Conservation (phyloP, 1,140 invertebrate species). For the Drosophila arizonae region DNA sequence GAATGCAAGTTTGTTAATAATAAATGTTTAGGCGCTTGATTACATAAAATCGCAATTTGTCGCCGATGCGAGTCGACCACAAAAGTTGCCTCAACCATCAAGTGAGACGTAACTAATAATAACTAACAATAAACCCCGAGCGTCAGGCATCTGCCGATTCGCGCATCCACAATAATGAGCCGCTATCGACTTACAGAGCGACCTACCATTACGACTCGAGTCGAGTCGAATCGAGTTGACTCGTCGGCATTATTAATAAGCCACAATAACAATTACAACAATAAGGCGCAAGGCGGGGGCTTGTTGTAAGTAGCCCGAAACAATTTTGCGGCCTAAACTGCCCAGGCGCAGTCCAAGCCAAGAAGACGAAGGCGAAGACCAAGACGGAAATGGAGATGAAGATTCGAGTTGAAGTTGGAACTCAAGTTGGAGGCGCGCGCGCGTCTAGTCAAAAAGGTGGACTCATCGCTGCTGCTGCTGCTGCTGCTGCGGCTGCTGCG, state of each 20-base stretch:
- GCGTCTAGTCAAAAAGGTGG: slow-evolving; percentile 27
- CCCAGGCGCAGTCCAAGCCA: slow-evolving; percentile 23
- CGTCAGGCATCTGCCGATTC: not conserved
- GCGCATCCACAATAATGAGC: slow-evolving; percentile 40
- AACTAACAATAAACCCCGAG: slow-evolving; percentile 28
- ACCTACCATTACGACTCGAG: slow-evolving; percentile 14
- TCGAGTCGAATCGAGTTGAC: not conserved
- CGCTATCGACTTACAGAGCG: slow-evolving; percentile 47
- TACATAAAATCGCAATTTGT: slow-evolving; percentile 58
- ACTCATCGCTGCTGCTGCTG: not conserved
- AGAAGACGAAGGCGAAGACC: slow-evolving; percentile 5
- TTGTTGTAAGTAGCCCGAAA: slow-evolving; percentile 56
- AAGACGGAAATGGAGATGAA: slow-evolving; percentile 9
- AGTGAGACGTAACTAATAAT: slow-evolving; percentile 52
- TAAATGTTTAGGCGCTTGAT: slow-evolving; percentile 58
- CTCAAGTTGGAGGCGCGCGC: slow-evolving; percentile 52
- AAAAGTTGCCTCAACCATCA: slow-evolving; percentile 40
- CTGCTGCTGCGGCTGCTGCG: not conserved
- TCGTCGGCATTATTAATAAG: slow-evolving; percentile 50
- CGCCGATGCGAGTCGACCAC: slow-evolving; percentile 36
- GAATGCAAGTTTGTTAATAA: slow-evolving; percentile 53
- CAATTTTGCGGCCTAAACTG: slow-evolving; percentile 56
- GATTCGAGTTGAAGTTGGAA: slow-evolving; percentile 42
- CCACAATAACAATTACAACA: slow-evolving; percentile 52
- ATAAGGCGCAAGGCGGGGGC: slow-evolving; percentile 26